A percentile compares a stretch with the other conserved stretches of the same genome.
Evolutionary conservation across 2,113 vertebrate genomes (phyloP).

Genomic region (Chaenocephalus aceratus): DNA sequence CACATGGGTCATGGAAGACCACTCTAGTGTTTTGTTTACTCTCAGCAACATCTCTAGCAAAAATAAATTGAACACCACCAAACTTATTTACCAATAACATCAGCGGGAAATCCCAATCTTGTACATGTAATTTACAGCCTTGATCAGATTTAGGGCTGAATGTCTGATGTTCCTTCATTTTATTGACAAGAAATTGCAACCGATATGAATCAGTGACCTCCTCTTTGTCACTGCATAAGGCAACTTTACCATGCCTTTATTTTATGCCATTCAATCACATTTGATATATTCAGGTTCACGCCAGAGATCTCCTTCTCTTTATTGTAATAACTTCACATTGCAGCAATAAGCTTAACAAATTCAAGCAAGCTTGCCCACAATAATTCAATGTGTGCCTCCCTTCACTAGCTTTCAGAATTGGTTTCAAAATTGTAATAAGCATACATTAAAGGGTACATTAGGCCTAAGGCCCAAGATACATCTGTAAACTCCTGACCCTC

Average conservation of each 20-base stretch:
- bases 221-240: too few relatives aligned
- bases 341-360: neutral
- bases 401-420: neutral
- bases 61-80: neutral
- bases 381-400: neutral
- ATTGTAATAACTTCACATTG: neutral
- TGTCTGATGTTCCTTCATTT: neutral
- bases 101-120: neutral
- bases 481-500: neutral
- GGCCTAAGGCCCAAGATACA: too few relatives aligned
- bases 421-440: neutral
- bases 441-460: too few relatives aligned
- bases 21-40: neutral
- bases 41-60: neutral
- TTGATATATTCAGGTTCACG: neutral
- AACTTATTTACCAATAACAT: neutral
- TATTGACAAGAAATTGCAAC: neutral
- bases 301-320: neutral
- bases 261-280: accelerated
- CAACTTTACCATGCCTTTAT: neutral
- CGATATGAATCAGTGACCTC: too few relatives aligned
- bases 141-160: neutral
- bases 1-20: neutral
- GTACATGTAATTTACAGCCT: too few relatives aligned
- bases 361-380: neutral